Conservation (phyloP, 2,113 vertebrate species). For the Lampris incognitus region DNA sequence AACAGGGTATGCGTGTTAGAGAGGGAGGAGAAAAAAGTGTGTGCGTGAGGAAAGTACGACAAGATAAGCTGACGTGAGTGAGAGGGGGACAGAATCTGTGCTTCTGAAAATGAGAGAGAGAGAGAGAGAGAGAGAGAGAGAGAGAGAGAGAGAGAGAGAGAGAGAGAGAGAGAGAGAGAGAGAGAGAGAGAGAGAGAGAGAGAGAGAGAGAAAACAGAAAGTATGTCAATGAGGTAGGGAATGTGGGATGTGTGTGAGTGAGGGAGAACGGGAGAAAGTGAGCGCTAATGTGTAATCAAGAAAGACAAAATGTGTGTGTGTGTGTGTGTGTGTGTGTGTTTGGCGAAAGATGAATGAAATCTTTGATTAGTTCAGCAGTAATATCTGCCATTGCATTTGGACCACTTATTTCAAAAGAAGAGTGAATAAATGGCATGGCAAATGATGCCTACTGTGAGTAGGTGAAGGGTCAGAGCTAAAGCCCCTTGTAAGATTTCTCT, state of each 20-base stretch:
- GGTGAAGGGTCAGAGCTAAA: no score
- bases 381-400: neutral
- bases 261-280: neutral
- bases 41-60: no score
- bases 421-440: conserved; percentile 13
- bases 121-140: neutral
- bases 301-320: neutral
- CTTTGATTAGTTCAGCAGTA: conserved; percentile 3
- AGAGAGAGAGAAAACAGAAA: no score
- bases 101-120: neutral
- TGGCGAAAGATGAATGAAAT: neutral
- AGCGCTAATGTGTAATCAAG: neutral
- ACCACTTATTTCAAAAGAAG: conserved; percentile 18
- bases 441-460: neutral
- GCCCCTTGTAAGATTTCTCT: no score
- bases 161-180: no score
- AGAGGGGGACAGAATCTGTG: neutral
- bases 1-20: no score
- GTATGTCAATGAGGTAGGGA: neutral
- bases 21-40: no score
- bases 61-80: no score
- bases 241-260: neutral
- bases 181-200: no score
- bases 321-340: neutral
- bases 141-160: neutral